These are phyloP conservation scores for Campylomormyrus tamandua DNA, from an alignment of 2,113 vertebrate species.

Conservation along the genomic window DNA sequence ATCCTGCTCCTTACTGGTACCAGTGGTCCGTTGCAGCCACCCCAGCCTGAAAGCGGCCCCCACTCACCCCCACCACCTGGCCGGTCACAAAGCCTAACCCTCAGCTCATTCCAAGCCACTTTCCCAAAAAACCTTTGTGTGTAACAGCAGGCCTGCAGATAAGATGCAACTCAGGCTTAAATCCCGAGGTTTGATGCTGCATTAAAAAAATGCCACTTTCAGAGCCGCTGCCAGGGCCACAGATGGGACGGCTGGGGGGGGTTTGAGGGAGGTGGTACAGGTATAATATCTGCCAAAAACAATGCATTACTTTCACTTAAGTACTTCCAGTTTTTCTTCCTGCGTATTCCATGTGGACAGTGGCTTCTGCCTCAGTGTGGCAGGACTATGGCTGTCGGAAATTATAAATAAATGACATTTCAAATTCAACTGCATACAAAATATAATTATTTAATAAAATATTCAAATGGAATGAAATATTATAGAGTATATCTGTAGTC, in stretches of 20 bases:
- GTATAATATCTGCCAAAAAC: constrained; percentile 24
- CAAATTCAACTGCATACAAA: background rate
- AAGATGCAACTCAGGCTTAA: constrained; percentile 13
- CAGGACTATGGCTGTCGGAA: background rate
- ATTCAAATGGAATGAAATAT: background rate
- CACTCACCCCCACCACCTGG: background rate
- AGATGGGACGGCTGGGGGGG: constrained; percentile 29
- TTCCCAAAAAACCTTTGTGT: background rate
- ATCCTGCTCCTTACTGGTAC: background rate
- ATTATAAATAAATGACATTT: background rate
- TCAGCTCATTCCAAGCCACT: background rate
- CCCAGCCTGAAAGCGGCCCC: background rate
- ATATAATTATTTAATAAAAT: background rate
- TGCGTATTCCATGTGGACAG: background rate
- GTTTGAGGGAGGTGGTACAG: background rate
- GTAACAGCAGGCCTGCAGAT: constrained; percentile 1
- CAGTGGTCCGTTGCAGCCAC: background rate
- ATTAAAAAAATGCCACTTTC: constrained; percentile 25
- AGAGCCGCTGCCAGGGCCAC: constrained; percentile 31
- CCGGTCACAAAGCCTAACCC: background rate
- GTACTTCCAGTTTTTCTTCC: constrained; percentile 14
- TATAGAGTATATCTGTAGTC: background rate
- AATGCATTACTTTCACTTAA: constrained; percentile 24
- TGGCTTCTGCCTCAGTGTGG: constrained; percentile 1
- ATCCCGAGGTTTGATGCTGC: constrained; percentile 29